Percentiles rank a stretch among this genome's conserved stretches.
phyloP scores from a whole-genome alignment of 2,113 vertebrate species.

The Hassar affinis region DNA sequence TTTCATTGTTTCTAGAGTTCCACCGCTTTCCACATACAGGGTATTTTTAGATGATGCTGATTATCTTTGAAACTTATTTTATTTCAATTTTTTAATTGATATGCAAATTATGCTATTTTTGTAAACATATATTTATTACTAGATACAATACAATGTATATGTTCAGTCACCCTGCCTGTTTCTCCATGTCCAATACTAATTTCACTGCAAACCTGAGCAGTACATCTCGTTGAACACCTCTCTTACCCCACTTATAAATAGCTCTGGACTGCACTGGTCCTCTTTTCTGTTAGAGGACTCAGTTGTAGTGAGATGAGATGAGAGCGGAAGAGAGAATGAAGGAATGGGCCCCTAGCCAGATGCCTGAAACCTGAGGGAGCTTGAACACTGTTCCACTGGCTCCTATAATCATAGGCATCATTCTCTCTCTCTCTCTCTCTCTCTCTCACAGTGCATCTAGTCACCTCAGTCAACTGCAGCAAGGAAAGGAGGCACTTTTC shows the following conservation, averaged over 20 bases:
- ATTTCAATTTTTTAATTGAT: neutral
- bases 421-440: neutral
- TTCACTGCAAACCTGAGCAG: constrained; percentile 4
- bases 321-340: constrained; percentile 38
- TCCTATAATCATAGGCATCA: constrained; percentile 4
- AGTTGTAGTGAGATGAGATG: constrained; percentile 24
- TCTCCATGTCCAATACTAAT: neutral
- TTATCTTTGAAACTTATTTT: neutral
- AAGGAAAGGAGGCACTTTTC: constrained; percentile 1
- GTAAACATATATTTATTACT: neutral
- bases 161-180: neutral
- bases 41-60: neutral
- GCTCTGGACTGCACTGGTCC: constrained; percentile 23
- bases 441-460: neutral
- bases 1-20: neutral
- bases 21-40: neutral
- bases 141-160: neutral
- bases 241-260: constrained; percentile 40
- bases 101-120: neutral
- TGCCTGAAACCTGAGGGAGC: constrained; percentile 45
- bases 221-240: constrained; percentile 16
- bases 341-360: constrained; percentile 39
- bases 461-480: constrained; percentile 10
- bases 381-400: constrained; percentile 21
- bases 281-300: constrained; percentile 42